A percentile compares a stretch with the other conserved stretches of the same genome.
Evolutionary conservation across 2,113 vertebrate species (phyloP).

Genomic region (Agelaius phoeniceus): DNA sequence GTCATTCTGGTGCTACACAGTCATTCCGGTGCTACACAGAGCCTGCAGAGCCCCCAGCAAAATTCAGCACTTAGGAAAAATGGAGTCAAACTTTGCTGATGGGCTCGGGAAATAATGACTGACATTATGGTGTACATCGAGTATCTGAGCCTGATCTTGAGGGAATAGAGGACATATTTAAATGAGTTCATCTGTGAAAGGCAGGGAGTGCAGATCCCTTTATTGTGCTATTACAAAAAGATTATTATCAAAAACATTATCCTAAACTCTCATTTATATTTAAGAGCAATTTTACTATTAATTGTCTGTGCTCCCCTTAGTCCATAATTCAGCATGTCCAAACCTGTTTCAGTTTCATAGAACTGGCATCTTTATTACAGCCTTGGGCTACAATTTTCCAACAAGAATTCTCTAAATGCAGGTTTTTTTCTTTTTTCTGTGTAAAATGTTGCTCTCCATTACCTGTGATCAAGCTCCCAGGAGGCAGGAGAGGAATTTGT

Average conservation of each 20-base stretch:
- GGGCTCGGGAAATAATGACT: conserved; percentile 6
- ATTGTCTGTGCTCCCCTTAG: conserved; percentile 54
- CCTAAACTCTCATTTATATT: conserved; percentile 68
- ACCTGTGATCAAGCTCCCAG: background rate
- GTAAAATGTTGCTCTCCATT: conserved; percentile 32
- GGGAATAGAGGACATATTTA: conserved; percentile 35
- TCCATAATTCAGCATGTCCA: conserved; percentile 63
- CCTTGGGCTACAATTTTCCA: conserved; percentile 63
- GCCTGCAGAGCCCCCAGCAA: background rate
- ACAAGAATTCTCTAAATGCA: conserved; percentile 42
- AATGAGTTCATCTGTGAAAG: conserved; percentile 27
- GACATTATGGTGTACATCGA: background rate
- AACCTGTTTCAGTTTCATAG: conserved; percentile 52
- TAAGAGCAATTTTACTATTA: conserved; percentile 64
- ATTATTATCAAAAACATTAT: conserved; percentile 63
- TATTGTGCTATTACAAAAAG: conserved; percentile 27
- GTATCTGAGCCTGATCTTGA: background rate
- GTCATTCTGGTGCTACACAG: background rate
- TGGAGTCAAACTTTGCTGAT: background rate
- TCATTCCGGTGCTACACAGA: background rate
- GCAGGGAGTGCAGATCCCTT: background rate
- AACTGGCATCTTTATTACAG: conserved; percentile 69
- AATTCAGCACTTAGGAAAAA: conserved; percentile 29
- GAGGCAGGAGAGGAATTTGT: conserved; percentile 29
- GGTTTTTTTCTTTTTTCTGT: background rate